Evolutionary conservation across 2,113 vertebrate genomes (phyloP), one percentile per base, ranked within the genome.

Genomic region (Caretta caretta): DNA sequence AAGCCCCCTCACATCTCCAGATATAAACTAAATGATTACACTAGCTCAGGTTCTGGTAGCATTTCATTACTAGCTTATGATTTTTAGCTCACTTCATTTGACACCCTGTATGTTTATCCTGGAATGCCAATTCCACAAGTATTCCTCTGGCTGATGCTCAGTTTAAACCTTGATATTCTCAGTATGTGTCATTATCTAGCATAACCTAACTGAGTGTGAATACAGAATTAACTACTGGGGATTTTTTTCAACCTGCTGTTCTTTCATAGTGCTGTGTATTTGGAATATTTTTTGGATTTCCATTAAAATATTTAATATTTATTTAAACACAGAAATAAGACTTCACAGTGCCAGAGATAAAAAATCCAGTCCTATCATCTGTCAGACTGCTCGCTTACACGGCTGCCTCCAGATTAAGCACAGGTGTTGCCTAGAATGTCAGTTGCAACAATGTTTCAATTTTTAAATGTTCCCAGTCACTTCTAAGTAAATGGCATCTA

Each of bases 381-480:
- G 92, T 91, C 80, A 72, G 20, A 35, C 65, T 38, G 65, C 16
- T 72, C 8, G 2, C 29, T 38, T 38, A 38, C 31, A 72, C 7
- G 10, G 65, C 17, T n/a, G 80, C 76, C 51, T 46, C 8, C 1
- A 0, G 81, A 87, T 51, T 83, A 84, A 90, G 25, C 87, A 83
- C 93, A 95, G 96, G 97, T 95, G 93, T 62, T 76, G 89, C 25
- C 0, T n/a, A 50, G 95, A 87, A 82, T 78, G 87, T 90, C 95
- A 35, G 2, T 31, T 5, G 46, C 46, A 16, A 65, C 0, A 10
- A 10, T 50, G 0, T 9, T 92, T 87, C 38, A 1, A 51, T 14
- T 75, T 17, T 96, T 93, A 94, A 88, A 90, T 85, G 89, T 96
- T 96, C 59, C 17, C 48, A 2, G 69, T 31, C 12, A 46, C 49